These are phyloP conservation scores for Orientallactaga bullata DNA, from an alignment of 2,113 vertebrate genomes.

Conservation along the genomic window DNA sequence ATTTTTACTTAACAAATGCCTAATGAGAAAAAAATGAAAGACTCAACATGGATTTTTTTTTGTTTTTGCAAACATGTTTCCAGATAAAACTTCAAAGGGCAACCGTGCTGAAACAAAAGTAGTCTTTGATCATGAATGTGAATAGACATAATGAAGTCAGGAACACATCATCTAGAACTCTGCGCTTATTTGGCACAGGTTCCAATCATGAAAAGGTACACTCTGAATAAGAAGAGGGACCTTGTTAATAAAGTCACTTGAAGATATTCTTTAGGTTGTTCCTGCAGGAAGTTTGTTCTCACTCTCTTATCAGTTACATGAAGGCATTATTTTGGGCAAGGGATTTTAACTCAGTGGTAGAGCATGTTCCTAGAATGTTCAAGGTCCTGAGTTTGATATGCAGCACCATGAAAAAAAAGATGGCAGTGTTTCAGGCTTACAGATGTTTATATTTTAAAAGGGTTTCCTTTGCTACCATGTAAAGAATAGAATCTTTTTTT, in stretches of 20 bases:
- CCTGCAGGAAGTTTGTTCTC: neutral
- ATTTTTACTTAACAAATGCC: too few species aligned
- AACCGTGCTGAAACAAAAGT: neutral
- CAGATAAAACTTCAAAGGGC: too few species aligned
- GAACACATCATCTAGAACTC: neutral
- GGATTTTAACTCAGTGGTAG: too few species aligned
- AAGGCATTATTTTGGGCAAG: neutral
- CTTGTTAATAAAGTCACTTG: neutral
- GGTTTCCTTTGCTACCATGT: neutral
- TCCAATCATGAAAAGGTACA: neutral
- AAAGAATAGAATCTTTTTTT: neutral
- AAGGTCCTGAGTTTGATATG: too few species aligned
- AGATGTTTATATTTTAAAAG: neutral
- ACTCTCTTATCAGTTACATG: neutral
- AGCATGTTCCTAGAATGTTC: too few species aligned
- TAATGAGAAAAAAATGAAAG: too few species aligned
- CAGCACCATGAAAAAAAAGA: too few species aligned
- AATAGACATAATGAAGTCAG: neutral
- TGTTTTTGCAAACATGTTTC: too few species aligned
- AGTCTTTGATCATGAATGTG: neutral
- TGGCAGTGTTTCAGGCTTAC: neutral
- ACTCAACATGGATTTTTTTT: too few species aligned
- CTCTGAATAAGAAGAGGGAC: neutral
- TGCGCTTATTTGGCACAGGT: neutral
- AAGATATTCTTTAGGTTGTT: conserved; percentile 29